phyloP scores from a whole-genome alignment of 1,140 invertebrate species.

The Cecropterus lyciades region DNA sequence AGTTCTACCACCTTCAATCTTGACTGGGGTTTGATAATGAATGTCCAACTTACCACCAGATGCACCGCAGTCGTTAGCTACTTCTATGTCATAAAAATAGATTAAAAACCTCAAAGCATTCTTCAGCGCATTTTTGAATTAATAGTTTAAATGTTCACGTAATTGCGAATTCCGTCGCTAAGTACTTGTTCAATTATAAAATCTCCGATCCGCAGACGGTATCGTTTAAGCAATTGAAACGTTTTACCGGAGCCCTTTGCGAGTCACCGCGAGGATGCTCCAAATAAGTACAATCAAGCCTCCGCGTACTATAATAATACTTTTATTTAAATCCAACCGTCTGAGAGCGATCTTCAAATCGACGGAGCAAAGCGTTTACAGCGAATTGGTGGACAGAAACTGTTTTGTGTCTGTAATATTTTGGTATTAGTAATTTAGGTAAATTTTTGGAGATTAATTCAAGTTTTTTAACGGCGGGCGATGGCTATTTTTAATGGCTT shows the following conservation, averaged over 20 bases:
- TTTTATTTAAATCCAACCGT: constrained; percentile 29
- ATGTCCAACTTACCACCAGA: too few relatives aligned
- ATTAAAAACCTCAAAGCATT: neutral
- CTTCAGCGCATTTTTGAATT: neutral
- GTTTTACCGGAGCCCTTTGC: constrained; percentile 18
- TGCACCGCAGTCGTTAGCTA: neutral
- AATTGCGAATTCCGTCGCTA: constrained; percentile 4
- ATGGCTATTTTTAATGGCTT: too few relatives aligned
- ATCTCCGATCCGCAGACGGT: constrained; percentile 6
- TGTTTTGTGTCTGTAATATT: constrained; percentile 15
- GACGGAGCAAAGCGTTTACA: constrained; percentile 22
- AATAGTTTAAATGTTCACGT: neutral
- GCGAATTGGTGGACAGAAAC: constrained; percentile 28
- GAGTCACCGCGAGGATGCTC: constrained; percentile 25
- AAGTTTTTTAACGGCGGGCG: too few relatives aligned
- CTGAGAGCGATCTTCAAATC: constrained; percentile 30
- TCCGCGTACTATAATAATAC: constrained; percentile 25
- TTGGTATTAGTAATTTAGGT: neutral
- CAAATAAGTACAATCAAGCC: constrained; percentile 30
- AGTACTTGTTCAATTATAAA: constrained; percentile 14
- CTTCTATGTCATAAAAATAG: neutral
- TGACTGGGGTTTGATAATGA: too few relatives aligned
- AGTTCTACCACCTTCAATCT: too few relatives aligned
- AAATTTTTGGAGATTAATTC: neutral
- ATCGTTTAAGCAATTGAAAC: constrained; percentile 29